These are phyloP conservation scores for Sesia bembeciformis DNA, from an alignment of 2,888 invertebrate genomes.

Conservation along the genomic window DNA sequence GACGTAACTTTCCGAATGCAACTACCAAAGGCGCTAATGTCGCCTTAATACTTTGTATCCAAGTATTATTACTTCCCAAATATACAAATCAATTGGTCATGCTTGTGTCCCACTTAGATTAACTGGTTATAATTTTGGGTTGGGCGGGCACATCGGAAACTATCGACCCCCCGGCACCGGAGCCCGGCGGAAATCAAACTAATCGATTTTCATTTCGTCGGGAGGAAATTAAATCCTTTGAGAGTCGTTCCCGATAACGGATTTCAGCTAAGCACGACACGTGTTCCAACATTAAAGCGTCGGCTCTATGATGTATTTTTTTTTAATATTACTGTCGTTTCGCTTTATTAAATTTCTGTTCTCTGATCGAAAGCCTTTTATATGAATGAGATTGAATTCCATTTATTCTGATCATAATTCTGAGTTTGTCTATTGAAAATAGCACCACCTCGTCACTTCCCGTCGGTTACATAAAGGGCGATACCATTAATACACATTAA, in stretches of 20 bases:
- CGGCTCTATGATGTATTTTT: slow-evolving; percentile 12
- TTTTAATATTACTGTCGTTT: slow-evolving; percentile 23
- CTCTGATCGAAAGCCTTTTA: slow-evolving; percentile 15
- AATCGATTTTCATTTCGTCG: slow-evolving; percentile 72
- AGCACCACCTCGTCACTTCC: too few relatives aligned
- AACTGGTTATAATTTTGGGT: slow-evolving; percentile 47
- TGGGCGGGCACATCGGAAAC: slow-evolving; percentile 50
- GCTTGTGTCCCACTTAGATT: slow-evolving; percentile 16
- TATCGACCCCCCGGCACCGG: slow-evolving; percentile 43
- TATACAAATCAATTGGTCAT: not conserved
- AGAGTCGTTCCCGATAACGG: slow-evolving; percentile 64
- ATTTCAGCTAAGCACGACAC: slow-evolving; percentile 66
- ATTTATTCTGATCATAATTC: slow-evolving; percentile 16
- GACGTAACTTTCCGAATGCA: too few relatives aligned
- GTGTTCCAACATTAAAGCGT: slow-evolving; percentile 39
- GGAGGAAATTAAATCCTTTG: slow-evolving; percentile 75
- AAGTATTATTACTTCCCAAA: too few relatives aligned
- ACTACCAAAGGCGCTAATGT: too few relatives aligned
- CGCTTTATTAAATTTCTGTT: slow-evolving; percentile 27
- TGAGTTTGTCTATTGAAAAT: slow-evolving; percentile 9
- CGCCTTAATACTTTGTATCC: too few relatives aligned
- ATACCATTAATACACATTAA: too few relatives aligned
- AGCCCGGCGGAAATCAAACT: slow-evolving; percentile 66
- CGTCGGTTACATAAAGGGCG: too few relatives aligned
- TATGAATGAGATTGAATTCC: slow-evolving; percentile 23